Evolutionary conservation across 2,113 vertebrate species (phyloP), one percentile per base, ranked within the genome.

Genomic region (Chloroceryle aenea): DNA sequence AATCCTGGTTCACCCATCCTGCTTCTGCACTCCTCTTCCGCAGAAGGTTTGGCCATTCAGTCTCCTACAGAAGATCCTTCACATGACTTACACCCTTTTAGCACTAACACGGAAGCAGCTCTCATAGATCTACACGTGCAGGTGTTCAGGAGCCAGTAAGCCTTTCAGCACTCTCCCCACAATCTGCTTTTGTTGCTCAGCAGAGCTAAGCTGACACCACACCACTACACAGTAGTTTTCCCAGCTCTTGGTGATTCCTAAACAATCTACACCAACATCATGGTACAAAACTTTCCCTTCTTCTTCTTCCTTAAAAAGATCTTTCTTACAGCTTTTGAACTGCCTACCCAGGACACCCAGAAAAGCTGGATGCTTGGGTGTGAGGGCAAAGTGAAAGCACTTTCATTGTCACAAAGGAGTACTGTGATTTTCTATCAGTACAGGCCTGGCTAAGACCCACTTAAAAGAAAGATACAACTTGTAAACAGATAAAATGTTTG

Each of bases 81-180:
- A 55, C 6, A 5, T 19, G 52, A 17, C 21, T 53, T 48, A 62
- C 15, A 45, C 1, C 7, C 67, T 77, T 58, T 45, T n/a, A 84
- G 45, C 26, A 40, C 32, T 18, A n/a, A 14, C 15, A 42, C 29
- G 34, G 42, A 81, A 71, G 42, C 7, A 78, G 4, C 10, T 73
- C 14, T 36, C 25, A 53, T 1, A 4, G 6, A 30, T 63, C 7
- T 55, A 20, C 0, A 4, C 19, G 55, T 48, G 50, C 0, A 3
- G 42, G n/a, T 14, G 69, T 8, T 30, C 0, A 10, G 25, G 14
- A 73, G 16, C 14, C 25, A 38, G 23, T 2, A 2, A 48, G 36
- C 6, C 5, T 7, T 83, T 64, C 20, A 66, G 36, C 27, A 61
- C 6, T 2, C 2, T 30, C 48, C 22, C n/a, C 42, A 38, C 34